Evolutionary conservation across 2,888 invertebrate species (phyloP).

Genomic region (Dryadula phaetusa): DNA sequence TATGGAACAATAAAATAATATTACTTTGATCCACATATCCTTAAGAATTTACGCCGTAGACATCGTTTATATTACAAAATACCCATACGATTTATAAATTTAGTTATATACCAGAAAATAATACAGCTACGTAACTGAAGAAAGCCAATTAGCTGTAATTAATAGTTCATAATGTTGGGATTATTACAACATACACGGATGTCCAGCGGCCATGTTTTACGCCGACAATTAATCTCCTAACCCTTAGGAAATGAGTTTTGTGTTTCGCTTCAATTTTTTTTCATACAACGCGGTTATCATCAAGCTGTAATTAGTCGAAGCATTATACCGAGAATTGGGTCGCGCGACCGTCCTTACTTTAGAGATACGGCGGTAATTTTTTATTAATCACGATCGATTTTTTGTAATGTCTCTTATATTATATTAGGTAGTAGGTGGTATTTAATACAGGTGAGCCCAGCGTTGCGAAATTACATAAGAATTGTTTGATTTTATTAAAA

Average conservation of each 20-base stretch:
- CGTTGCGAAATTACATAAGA: no score
- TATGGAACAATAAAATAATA: no score
- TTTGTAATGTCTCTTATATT: background rate
- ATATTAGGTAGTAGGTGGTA: background rate
- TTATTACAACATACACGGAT: background rate
- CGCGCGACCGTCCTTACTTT: constrained; percentile 4
- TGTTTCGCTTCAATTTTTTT: constrained; percentile 2
- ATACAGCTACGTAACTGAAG: background rate
- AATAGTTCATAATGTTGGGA: constrained; percentile 10
- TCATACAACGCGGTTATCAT: constrained; percentile 1
- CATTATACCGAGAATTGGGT: constrained; percentile 17
- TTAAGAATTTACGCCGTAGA: no score
- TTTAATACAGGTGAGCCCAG: no score
- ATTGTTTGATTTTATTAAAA: no score
- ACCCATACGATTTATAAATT: background rate
- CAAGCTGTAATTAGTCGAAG: background rate
- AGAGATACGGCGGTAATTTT: background rate
- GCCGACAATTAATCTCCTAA: background rate
- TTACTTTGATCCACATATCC: no score
- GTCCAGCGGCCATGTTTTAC: background rate
- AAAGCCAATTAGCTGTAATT: background rate
- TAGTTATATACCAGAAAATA: background rate
- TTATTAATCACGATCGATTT: constrained; percentile 3
- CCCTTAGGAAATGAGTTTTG: constrained; percentile 10
- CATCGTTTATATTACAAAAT: no score